Evolutionary conservation across 2,888 invertebrate genomes (phyloP), one percentile per base, ranked within the genome.

Genomic region (Heteropelma amictum): DNA sequence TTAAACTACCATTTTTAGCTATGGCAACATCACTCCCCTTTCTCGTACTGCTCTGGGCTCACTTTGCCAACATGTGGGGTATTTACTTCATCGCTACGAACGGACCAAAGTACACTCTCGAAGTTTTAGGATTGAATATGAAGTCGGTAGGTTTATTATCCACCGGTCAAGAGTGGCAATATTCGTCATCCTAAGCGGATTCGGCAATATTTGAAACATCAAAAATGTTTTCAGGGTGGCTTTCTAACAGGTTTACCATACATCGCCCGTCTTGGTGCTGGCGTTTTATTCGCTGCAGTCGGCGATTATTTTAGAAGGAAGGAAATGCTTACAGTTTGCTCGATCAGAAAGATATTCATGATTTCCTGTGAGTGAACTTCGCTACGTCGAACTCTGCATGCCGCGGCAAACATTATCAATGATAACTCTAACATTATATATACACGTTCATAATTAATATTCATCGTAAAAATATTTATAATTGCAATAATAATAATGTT

Each of bases 1-100:
- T 90, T 56, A 90, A 93, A 73, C 93, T 95, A 5, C 95, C 95
- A 1, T 91, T 94, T 81, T 91, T 90, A 82, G 89, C 90, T 23
- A 92, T 95, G 51, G 78, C 91, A 3, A 88, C 91, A 1, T 95
- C 95, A 0, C 79, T 93, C 42, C 95, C 95, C 26, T 95, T 95
- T 87, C 90, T 93, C 89, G 93, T 93, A 0, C 90, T 95, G 83
- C 80, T 91, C 3, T 86, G 94, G 51, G 89, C 95, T 12, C 95
- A 95, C 82, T 95, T 93, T 83, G 95, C 95, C 26, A 95, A 94
- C 81, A 91, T 95, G 85, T 95, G 95, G 95, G 95, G 95, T 2
- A 90, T 95, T 54, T 95, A 94, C 84, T 94, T 95, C 84, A 91
- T 95, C 58, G 92, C 95, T 87, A 95, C 94, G 0, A 94, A 94